phyloP scores from a whole-genome alignment of 2,113 vertebrate species.

The Okapia johnstoni region DNA sequence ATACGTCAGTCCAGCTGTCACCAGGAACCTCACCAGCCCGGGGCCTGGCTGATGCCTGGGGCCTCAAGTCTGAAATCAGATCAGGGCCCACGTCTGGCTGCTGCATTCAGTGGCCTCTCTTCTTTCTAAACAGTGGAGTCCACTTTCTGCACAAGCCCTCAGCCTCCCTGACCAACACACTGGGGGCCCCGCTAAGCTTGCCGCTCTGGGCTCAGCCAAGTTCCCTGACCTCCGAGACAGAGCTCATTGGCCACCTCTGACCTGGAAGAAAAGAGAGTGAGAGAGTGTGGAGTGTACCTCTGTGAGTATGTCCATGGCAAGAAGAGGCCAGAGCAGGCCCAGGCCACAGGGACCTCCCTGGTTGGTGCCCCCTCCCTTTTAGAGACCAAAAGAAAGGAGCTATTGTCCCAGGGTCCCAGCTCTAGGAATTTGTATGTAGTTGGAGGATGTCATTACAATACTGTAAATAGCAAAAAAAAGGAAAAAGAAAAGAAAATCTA shows the following conservation, averaged over 20 bases:
- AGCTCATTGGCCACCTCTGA: not conserved
- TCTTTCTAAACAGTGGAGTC: not conserved
- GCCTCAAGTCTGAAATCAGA: not conserved
- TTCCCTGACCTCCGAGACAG: not conserved
- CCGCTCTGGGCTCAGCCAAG: not conserved
- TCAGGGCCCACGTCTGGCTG: fast-evolving
- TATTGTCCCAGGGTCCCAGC: not conserved
- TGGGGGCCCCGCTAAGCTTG: fast-evolving
- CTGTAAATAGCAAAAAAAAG: not conserved
- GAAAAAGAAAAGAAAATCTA: not conserved
- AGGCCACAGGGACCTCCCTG: not conserved
- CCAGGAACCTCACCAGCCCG: not conserved
- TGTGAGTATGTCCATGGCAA: not conserved
- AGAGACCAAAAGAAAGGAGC: not conserved
- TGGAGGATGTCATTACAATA: not conserved
- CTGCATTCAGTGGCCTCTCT: not conserved
- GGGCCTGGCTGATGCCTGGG: not conserved
- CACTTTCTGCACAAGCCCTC: not conserved
- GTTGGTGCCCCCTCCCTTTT: not conserved
- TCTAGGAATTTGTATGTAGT: not conserved
- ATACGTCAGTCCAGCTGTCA: not conserved
- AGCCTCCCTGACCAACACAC: not conserved
- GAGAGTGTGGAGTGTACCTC: not conserved
- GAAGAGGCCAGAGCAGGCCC: not conserved
- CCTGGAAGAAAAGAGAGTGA: not conserved